Conservation (phyloP, 2,888 invertebrate species). For the Hoplodrina blanda region DNA sequence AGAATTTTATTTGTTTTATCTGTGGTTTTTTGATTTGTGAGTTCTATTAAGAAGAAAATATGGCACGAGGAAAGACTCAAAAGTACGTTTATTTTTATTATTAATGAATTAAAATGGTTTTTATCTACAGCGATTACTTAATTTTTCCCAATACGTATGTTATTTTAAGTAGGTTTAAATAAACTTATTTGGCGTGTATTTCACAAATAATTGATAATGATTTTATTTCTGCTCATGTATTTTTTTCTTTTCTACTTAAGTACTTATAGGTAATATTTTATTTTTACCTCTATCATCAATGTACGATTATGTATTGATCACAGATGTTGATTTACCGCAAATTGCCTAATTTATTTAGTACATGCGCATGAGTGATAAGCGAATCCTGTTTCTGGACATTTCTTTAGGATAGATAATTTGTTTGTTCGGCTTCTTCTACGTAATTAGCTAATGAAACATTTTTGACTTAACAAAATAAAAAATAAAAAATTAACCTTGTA, state of each 20-base stretch:
- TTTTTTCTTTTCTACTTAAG: not conserved
- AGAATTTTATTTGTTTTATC: conserved; percentile 50
- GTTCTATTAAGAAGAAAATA: conserved; percentile 70
- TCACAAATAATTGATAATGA: not conserved
- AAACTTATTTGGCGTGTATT: no score
- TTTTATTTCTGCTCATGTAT: not conserved
- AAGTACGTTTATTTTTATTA: conserved; percentile 74
- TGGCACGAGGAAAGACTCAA: conserved; percentile 83
- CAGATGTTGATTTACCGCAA: conserved; percentile 6
- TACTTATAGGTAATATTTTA: no score
- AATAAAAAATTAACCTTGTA: no score
- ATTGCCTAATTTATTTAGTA: conserved; percentile 14
- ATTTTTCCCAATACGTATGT: not conserved
- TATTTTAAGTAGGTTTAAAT: not conserved
- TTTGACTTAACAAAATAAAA: not conserved
- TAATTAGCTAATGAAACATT: conserved; percentile 10
- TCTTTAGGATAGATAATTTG: conserved; percentile 3
- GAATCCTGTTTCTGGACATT: conserved; percentile 25
- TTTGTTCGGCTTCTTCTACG: conserved; percentile 12
- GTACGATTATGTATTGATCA: not conserved
- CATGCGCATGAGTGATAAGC: conserved; percentile 35
- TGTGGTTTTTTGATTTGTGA: conserved; percentile 74
- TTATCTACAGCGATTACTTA: not conserved
- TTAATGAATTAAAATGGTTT: conserved; percentile 10
- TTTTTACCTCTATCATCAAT: not conserved